Percentiles rank a stretch among this genome's conserved stretches.
These are phyloP conservation scores for Oreochromis aureus DNA, from an alignment of 2,113 vertebrate species.

Conservation along the genomic window DNA sequence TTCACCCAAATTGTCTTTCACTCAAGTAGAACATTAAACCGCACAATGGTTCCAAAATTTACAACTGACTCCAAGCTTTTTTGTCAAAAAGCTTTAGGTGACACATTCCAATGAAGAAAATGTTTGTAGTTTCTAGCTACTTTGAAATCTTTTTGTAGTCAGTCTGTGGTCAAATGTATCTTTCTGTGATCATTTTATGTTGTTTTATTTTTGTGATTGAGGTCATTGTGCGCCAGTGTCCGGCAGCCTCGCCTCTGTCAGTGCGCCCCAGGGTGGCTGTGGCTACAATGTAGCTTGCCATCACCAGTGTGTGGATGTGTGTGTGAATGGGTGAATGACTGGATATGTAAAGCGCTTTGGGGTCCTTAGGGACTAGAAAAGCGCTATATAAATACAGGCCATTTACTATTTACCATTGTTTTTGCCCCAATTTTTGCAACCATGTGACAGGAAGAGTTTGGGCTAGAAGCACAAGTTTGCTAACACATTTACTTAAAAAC, in stretches of 20 bases:
- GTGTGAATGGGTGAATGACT: too few species aligned
- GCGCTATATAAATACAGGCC: too few species aligned
- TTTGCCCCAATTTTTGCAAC: not conserved
- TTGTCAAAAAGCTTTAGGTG: not conserved
- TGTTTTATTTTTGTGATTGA: accelerated
- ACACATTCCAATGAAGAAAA: not conserved
- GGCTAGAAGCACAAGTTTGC: too few species aligned
- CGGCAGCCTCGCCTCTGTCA: too few species aligned
- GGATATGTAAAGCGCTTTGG: too few species aligned
- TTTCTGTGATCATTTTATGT: not conserved
- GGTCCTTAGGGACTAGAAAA: too few species aligned
- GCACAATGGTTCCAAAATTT: not conserved
- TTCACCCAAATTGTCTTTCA: not conserved
- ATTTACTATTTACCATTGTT: not conserved
- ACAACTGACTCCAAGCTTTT: not conserved
- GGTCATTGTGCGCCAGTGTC: not conserved
- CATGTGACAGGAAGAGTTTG: too few species aligned
- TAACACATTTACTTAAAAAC: too few species aligned
- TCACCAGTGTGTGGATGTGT: too few species aligned
- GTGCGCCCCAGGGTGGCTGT: too few species aligned
- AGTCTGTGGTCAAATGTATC: not conserved
- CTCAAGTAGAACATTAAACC: not conserved
- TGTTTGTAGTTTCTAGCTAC: not conserved
- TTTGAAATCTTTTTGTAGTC: accelerated
- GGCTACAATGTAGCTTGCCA: too few species aligned